Base-by-base conservation (phyloP, 2,113 vertebrate genomes). In the Chaetodon trifascialis region DNA sequence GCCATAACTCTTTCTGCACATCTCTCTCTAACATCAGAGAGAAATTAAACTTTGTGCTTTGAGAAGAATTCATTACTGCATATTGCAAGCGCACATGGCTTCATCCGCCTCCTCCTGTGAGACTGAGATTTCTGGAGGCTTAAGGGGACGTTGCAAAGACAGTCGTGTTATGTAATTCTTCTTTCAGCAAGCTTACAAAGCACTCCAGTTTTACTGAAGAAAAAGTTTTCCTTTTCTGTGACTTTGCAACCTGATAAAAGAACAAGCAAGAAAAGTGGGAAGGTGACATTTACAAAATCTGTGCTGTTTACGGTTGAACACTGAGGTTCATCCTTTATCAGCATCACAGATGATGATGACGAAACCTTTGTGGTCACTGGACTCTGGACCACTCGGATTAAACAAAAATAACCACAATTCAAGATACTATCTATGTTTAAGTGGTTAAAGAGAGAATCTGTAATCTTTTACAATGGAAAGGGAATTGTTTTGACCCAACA, bases 111-210 rank as follows among this genome's bases (percentile, higher is more conserved):
- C 73, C 73, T 83, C 65, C 63, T 62, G 64, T 1, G 11, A 82
- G 62, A 52, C n/a, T 17, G 16, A 80, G 12, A 67, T 68, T 79
- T 80, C 51, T 75, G 15, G 36, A n/a, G 10, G 66, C 54, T 63
- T 47, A 34, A 69, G 49, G 40, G 34, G 15, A 73, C 56, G 70
- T 54, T 63, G 15, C 30, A 72, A 44, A 76, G 52, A 72, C 58
- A 44, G 56, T 23, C 17, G 47, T 19, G 19, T 82, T 79, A 69
- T 65, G 21, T 75, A 67, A 55, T 60, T 80, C 34, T 58, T 59
- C 25, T 71, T 85, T 78, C 30, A 65, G 77, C 47, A 51, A 73
- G 76, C 47, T 19, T 42, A 38, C 52, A 75, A 66, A 58, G n/a
- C 51, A 78, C 38, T 51, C 23, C 3, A 7, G 15, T 16, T 30